Percentiles rank a stretch among this genome's conserved stretches.
These are phyloP conservation scores for Triplophysa bombifrons DNA, from an alignment of 2,797 vertebrate genomes.

Conservation along the genomic window DNA sequence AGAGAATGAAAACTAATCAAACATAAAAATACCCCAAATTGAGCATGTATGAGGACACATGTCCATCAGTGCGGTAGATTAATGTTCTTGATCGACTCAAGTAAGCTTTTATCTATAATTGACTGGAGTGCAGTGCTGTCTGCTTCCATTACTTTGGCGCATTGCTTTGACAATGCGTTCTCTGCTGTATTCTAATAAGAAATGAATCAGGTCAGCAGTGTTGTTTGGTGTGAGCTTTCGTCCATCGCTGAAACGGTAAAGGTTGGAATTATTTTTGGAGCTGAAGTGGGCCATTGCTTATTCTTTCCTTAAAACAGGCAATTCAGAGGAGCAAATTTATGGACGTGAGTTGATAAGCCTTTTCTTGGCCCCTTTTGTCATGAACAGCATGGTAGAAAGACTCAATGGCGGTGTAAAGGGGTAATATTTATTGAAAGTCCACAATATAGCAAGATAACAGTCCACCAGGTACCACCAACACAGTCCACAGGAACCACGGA, in stretches of 20 bases:
- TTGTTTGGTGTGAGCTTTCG: background rate
- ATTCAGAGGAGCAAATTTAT: background rate
- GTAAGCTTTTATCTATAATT: constrained; percentile 53
- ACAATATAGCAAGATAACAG: too few species aligned
- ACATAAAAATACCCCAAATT: constrained; percentile 13
- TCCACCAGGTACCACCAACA: too few species aligned
- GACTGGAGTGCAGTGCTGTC: constrained; percentile 37
- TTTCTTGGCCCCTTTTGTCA: background rate
- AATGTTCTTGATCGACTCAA: constrained; percentile 47
- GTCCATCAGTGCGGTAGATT: constrained; percentile 38
- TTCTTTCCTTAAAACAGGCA: background rate
- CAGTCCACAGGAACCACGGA: too few species aligned
- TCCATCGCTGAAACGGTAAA: background rate
- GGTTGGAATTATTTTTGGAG: background rate
- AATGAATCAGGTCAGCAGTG: constrained; percentile 14
- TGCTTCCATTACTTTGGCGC: constrained; percentile 40
- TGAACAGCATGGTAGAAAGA: too few species aligned
- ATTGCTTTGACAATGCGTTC: constrained; percentile 25
- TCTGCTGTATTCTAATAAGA: constrained; percentile 21
- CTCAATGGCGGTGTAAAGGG: too few species aligned
- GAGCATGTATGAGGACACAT: constrained; percentile 7
- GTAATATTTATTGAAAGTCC: too few species aligned
- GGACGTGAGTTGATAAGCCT: constrained; percentile 5
- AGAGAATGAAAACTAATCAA: constrained; percentile 6
- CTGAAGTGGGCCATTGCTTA: background rate